Evolutionary conservation across 35 echinoderm and acorn worm species (phyloP).

Genomic region (Heliocidaris tuberculata): DNA sequence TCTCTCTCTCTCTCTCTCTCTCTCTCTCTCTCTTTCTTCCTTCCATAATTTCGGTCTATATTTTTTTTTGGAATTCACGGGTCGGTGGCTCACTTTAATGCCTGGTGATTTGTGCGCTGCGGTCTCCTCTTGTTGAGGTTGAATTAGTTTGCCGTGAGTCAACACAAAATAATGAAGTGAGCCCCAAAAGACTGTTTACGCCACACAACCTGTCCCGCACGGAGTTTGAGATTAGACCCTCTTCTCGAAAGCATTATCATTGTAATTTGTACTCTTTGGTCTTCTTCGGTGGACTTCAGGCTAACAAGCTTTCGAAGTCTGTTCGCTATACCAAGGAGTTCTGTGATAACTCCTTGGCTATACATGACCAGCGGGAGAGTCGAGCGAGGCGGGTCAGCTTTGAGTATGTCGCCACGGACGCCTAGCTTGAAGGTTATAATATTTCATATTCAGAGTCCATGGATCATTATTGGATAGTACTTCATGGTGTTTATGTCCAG

Average conservation of each 20-base stretch:
- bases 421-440: neutral
- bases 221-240: neutral
- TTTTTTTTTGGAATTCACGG: neutral
- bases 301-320: neutral
- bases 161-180: constrained; percentile 18
- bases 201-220: neutral
- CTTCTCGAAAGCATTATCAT: neutral
- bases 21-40: neutral
- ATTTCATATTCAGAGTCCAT: neutral
- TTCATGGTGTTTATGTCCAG: too few species aligned
- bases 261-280: neutral
- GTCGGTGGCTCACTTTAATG: neutral
- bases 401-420: neutral
- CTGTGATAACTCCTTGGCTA: too few species aligned
- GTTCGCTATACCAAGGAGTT: too few species aligned
- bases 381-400: neutral
- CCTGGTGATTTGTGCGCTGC: neutral
- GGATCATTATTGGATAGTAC: neutral
- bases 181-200: neutral
- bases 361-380: neutral
- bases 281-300: neutral
- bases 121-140: neutral
- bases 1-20: neutral
- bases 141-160: constrained; percentile 2
- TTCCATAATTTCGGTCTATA: neutral